Evolutionary conservation across 2,113 vertebrate species (phyloP).

Genomic region (Ascaphus truei): DNA sequence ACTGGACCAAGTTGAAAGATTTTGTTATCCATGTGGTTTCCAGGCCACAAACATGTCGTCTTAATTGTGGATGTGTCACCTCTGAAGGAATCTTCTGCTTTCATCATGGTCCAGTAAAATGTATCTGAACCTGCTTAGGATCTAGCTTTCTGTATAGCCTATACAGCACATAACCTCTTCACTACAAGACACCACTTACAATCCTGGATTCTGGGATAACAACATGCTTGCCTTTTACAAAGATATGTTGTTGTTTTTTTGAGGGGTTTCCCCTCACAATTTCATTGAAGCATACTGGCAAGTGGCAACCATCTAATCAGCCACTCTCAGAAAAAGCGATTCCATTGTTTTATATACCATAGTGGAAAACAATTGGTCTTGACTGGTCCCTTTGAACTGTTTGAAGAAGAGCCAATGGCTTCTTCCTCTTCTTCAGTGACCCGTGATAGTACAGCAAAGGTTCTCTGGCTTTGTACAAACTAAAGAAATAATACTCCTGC

Average conservation of each 20-base stretch:
- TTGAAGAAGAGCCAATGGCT: constrained; percentile 14
- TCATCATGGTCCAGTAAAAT: constrained; percentile 6
- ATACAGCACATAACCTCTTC: no score
- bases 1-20: constrained; percentile 12
- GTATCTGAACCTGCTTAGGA: constrained; percentile 7
- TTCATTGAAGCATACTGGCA: background rate
- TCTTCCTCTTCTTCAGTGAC: constrained; percentile 16
- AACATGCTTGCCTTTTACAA: constrained; percentile 2
- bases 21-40: background rate
- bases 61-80: background rate
- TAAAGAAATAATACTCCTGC: background rate
- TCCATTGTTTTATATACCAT: constrained; percentile 26
- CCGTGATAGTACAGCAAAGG: constrained; percentile 2
- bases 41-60: background rate
- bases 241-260: background rate
- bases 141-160: background rate
- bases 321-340: background rate
- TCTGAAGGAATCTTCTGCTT: constrained; percentile 2
- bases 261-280: background rate
- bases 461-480: constrained; percentile 3
- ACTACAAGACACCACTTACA: background rate
- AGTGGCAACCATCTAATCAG: constrained; percentile 23
- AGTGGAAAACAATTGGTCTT: constrained; percentile 32
- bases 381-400: constrained; percentile 24
- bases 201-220: no score